Evolutionary conservation across 2,888 invertebrate species (phyloP).

Genomic region (Lepidochitona cinerea): DNA sequence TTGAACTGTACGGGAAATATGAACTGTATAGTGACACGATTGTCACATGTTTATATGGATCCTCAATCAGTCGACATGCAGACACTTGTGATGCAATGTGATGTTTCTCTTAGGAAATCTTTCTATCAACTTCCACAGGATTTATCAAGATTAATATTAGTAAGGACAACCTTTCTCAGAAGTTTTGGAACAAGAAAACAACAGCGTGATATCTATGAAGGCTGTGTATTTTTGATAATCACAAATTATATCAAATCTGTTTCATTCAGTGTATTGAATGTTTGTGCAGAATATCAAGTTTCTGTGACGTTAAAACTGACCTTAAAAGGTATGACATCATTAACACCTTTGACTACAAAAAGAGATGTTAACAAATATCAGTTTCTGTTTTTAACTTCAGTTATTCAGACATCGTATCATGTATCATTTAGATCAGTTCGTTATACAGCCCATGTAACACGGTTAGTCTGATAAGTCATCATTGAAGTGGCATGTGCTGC

Average conservation of each 20-base stretch:
- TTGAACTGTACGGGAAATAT: neutral
- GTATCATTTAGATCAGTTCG: neutral
- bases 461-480: too few species aligned
- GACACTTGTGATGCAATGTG: neutral
- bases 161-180: neutral
- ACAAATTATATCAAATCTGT: neutral
- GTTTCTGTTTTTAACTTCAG: neutral
- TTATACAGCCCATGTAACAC: neutral
- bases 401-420: slow-evolving; percentile 2
- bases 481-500: too few species aligned
- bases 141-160: neutral
- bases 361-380: neutral
- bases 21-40: neutral
- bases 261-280: neutral
- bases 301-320: neutral
- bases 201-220: neutral
- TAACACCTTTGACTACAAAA: neutral
- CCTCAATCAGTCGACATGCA: neutral
- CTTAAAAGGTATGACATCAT: neutral
- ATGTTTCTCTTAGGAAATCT: neutral
- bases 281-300: neutral
- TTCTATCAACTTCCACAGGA: neutral
- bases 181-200: neutral
- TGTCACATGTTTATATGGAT: neutral
- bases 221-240: neutral